Percentiles rank a stretch among this genome's conserved stretches.
These are phyloP conservation scores for Drosophila mimica DNA, from an alignment of 2,888 invertebrate genomes.

Conservation along the genomic window DNA sequence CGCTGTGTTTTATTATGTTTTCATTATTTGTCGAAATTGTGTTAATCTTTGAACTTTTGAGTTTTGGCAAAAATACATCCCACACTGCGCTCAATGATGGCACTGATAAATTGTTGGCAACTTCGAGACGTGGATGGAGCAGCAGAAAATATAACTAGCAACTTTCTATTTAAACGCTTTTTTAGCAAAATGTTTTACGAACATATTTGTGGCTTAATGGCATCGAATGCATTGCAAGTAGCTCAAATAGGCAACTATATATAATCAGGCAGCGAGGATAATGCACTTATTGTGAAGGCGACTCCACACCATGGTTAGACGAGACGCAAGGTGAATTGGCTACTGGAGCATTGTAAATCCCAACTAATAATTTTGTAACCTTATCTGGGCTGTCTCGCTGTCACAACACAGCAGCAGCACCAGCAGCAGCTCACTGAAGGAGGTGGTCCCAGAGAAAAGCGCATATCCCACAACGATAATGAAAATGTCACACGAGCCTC, in stretches of 20 bases:
- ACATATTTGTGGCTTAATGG: conserved; percentile 11
- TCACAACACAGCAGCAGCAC: conserved; percentile 38
- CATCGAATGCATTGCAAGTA: conserved; percentile 23
- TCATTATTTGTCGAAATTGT: conserved; percentile 78
- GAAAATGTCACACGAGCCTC: conserved; percentile 84
- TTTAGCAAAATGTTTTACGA: conserved; percentile 21
- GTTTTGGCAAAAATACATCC: conserved; percentile 42
- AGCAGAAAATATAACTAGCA: not conserved
- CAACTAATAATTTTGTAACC: conserved; percentile 83
- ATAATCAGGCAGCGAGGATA: conserved; percentile 20
- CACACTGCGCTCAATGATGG: conserved; percentile 34
- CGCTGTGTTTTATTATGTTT: conserved; percentile 67
- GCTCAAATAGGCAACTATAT: conserved; percentile 14
- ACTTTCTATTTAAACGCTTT: conserved; percentile 6
- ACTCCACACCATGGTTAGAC: not conserved
- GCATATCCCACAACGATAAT: conserved; percentile 82
- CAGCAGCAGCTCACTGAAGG: not conserved
- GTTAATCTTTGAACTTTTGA: conserved; percentile 70
- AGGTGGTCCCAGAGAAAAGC: conserved; percentile 51
- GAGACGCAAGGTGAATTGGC: not conserved
- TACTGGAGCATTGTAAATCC: conserved; percentile 76
- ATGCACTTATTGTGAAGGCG: conserved; percentile 7
- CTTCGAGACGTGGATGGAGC: conserved; percentile 27
- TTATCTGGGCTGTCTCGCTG: conserved; percentile 73
- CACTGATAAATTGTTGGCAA: conserved; percentile 63